phyloP scores from a whole-genome alignment of 2,797 vertebrate genomes.

The Chelidonichthys spinosus region DNA sequence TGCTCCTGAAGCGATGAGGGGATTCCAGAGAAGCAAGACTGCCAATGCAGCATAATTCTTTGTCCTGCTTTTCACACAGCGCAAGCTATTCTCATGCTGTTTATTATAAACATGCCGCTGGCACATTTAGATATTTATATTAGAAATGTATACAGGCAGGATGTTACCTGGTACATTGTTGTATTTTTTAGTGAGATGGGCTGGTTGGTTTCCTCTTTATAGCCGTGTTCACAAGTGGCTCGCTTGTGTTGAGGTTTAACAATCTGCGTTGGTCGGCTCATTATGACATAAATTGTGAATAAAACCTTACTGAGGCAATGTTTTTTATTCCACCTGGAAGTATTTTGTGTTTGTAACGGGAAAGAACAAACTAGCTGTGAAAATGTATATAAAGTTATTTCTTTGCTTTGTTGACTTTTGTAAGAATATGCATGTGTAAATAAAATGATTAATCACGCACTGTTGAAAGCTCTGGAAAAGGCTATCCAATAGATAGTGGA shows the following conservation, averaged over 20 bases:
- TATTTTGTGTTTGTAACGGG: neutral
- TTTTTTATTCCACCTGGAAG: too few relatives aligned
- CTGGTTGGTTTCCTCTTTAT: constrained; percentile 28
- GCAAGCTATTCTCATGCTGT: constrained; percentile 61
- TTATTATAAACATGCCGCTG: constrained; percentile 54
- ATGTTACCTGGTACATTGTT: constrained; percentile 39
- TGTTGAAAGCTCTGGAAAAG: neutral
- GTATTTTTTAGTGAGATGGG: constrained; percentile 48
- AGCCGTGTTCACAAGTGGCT: neutral
- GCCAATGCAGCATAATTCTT: constrained; percentile 68
- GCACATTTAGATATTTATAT: constrained; percentile 53
- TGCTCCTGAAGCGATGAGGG: constrained; percentile 38
- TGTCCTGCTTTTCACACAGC: constrained; percentile 60
- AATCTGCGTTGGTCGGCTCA: constrained; percentile 33
- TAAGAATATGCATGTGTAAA: neutral
- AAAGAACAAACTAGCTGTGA: neutral
- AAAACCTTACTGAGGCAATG: neutral
- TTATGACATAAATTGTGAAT: neutral
- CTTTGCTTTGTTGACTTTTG: neutral
- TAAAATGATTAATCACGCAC: neutral
- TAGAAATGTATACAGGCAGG: constrained; percentile 40
- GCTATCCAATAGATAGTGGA: neutral
- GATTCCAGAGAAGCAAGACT: constrained; percentile 51
- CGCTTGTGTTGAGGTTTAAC: neutral
- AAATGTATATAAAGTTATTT: neutral